Conservation (phyloP, 2,113 vertebrate species). For the Terrapene triunguis region DNA sequence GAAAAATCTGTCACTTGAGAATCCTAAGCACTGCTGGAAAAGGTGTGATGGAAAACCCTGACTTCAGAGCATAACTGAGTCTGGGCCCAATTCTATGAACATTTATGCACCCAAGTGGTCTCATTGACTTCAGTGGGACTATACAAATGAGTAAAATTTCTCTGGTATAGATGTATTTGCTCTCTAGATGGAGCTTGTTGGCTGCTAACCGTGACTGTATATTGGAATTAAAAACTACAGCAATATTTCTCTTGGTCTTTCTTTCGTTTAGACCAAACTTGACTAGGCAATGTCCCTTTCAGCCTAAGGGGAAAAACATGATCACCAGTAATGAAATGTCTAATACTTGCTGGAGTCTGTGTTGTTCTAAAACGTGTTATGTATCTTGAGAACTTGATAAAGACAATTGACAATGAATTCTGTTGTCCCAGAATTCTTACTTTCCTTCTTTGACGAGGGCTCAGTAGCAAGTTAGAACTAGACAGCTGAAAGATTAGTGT, state of each 20-base stretch:
- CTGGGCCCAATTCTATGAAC: not conserved
- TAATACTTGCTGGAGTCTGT: too few relatives aligned
- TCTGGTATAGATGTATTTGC: not conserved
- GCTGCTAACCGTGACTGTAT: too few relatives aligned
- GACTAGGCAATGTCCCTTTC: not conserved
- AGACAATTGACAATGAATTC: too few relatives aligned
- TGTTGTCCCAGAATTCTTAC: too few relatives aligned
- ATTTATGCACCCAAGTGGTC: not conserved
- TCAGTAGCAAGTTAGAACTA: too few relatives aligned
- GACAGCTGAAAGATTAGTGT: too few relatives aligned
- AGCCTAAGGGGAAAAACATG: too few relatives aligned
- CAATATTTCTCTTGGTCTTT: not conserved
- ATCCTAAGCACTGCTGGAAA: not conserved
- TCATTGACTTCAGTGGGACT: not conserved
- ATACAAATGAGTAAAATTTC: not conserved
- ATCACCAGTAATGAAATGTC: too few relatives aligned
- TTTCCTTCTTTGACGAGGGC: too few relatives aligned
- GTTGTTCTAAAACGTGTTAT: too few relatives aligned
- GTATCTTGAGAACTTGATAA: too few relatives aligned
- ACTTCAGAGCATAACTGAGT: not conserved
- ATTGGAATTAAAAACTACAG: not conserved
- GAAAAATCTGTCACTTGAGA: not conserved
- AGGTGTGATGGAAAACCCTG: too few relatives aligned
- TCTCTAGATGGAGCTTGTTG: not conserved
- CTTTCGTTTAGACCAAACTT: not conserved